Evolutionary conservation across 2,888 invertebrate species (phyloP).

Genomic region (Ophion ellenae): DNA sequence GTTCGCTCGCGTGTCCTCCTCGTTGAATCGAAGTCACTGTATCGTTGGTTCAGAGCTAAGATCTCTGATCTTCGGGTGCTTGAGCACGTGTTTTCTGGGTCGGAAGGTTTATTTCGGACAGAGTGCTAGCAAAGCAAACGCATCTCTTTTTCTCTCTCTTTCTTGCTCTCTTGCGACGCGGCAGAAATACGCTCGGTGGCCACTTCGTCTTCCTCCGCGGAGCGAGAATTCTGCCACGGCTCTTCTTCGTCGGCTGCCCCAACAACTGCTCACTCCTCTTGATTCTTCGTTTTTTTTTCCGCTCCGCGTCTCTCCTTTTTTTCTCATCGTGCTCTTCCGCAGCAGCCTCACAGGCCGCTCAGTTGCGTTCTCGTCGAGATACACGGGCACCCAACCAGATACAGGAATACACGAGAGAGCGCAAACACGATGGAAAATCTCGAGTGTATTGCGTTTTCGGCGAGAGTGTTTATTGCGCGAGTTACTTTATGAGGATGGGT

Average conservation of each 20-base stretch:
- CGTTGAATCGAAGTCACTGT: constrained; percentile 43
- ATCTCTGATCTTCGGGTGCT: constrained; percentile 47
- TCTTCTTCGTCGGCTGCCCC: constrained; percentile 50
- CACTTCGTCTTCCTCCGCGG: constrained; percentile 48
- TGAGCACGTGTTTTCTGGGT: constrained; percentile 68
- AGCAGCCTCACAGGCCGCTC: constrained; percentile 33
- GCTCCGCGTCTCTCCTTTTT: constrained; percentile 5
- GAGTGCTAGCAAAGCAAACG: constrained; percentile 60
- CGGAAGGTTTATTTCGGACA: constrained; percentile 67
- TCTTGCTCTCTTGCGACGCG: constrained; percentile 13
- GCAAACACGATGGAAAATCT: neutral
- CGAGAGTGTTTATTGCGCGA: constrained; percentile 63
- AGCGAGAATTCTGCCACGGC: constrained; percentile 31
- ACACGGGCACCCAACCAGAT: neutral
- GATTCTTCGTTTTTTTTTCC: constrained; percentile 21
- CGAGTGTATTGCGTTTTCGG: constrained; percentile 47
- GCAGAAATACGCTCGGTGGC: constrained; percentile 53
- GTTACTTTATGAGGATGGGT: constrained; percentile 63
- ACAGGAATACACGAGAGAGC: neutral
- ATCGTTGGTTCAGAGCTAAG: constrained; percentile 45
- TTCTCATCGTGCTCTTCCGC: constrained; percentile 56
- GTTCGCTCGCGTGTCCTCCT: constrained; percentile 8
- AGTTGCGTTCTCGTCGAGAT: constrained; percentile 36
- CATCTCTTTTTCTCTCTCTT: constrained; percentile 23
- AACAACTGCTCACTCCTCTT: constrained; percentile 47